Conservation (phyloP, 2,888 invertebrate species). For the Philonicus albiceps region DNA sequence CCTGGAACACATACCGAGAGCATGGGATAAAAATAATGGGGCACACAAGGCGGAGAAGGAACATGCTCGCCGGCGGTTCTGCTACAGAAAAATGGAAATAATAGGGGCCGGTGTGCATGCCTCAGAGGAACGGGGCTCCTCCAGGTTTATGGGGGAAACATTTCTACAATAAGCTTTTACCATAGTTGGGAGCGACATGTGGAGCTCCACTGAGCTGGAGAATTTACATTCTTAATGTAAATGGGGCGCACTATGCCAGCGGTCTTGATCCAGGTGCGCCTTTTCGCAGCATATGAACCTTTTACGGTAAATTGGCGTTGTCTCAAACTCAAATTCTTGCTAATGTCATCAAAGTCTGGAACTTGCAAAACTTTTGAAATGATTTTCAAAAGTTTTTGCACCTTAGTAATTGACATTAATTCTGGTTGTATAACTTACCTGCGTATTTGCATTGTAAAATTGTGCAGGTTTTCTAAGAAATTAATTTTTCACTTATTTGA, state of each 20-base stretch:
- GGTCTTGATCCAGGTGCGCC: neutral
- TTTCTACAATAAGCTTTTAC: neutral
- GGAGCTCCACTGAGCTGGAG: neutral
- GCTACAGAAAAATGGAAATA: neutral
- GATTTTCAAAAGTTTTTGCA: neutral
- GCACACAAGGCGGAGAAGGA: neutral
- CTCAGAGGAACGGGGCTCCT: neutral
- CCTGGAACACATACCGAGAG: neutral
- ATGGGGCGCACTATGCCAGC: neutral
- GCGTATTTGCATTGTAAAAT: neutral
- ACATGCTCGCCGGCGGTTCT: neutral
- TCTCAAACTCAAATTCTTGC: neutral
- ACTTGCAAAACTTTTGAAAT: neutral
- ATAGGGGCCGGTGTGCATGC: neutral
- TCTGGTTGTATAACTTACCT: neutral
- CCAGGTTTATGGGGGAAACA: neutral
- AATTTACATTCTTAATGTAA: neutral
- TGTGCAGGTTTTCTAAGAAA: neutral
- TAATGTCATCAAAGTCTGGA: neutral
- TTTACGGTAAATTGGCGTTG: neutral
- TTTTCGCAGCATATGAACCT: neutral
- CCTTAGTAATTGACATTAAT: neutral
- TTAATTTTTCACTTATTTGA: neutral
- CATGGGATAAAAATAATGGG: neutral
- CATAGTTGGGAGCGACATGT: neutral